Percentiles rank a stretch among this genome's conserved stretches.
Evolutionary conservation across 1,140 invertebrate species (phyloP).

Genomic region (Listronotus oregonensis): DNA sequence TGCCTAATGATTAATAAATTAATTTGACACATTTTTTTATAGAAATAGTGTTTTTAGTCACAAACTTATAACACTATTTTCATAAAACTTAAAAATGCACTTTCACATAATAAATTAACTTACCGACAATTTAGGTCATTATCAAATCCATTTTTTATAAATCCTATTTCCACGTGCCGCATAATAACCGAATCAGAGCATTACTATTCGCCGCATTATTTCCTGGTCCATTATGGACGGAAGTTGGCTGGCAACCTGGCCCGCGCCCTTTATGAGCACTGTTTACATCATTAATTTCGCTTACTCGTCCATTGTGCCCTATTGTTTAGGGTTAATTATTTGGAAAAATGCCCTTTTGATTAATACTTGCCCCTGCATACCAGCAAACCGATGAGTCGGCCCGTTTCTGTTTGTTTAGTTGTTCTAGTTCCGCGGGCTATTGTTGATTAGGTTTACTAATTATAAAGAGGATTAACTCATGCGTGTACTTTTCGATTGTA

Average conservation of each 20-base stretch:
- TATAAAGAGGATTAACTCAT: slow-evolving; percentile 3
- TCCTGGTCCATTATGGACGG: slow-evolving; percentile 33
- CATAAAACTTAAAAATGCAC: too few relatives aligned
- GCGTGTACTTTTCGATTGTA: background rate
- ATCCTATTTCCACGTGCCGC: background rate
- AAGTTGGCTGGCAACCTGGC: slow-evolving; percentile 30
- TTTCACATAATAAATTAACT: too few relatives aligned
- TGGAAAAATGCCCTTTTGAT: slow-evolving; percentile 37
- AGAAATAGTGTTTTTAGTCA: too few relatives aligned
- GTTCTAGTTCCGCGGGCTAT: slow-evolving; percentile 4
- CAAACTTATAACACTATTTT: too few relatives aligned
- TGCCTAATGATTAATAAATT: too few relatives aligned
- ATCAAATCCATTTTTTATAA: too few relatives aligned
- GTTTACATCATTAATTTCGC: slow-evolving; percentile 35
- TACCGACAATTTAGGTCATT: too few relatives aligned
- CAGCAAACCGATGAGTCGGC: background rate
- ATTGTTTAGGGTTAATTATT: slow-evolving; percentile 36
- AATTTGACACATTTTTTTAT: too few relatives aligned
- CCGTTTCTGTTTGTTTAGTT: slow-evolving; percentile 20
- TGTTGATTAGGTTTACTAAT: slow-evolving; percentile 13
- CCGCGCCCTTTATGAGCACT: slow-evolving; percentile 31
- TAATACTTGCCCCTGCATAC: slow-evolving; percentile 21
- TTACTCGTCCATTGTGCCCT: slow-evolving; percentile 23
- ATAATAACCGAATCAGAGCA: slow-evolving; percentile 17
- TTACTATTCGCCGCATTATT: slow-evolving; percentile 30